phyloP scores from a whole-genome alignment of 2,888 invertebrate genomes.

The Formica aserva region DNA sequence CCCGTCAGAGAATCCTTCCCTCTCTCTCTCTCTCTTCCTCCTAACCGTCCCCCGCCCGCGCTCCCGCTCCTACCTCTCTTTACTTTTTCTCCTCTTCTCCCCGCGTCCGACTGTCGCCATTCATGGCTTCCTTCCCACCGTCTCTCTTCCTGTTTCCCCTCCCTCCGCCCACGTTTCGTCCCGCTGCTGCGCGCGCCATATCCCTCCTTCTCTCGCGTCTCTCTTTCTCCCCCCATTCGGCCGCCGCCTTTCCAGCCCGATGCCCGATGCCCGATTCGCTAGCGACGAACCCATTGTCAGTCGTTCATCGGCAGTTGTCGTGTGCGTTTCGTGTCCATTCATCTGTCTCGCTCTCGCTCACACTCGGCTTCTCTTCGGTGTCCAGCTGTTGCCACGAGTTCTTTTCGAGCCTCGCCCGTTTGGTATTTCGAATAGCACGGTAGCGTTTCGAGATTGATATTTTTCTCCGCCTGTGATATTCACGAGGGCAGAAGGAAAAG shows the following conservation, averaged over 20 bases:
- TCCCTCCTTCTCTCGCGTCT: conserved; percentile 28
- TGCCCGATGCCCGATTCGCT: conserved; percentile 65
- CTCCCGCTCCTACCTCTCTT: conserved; percentile 50
- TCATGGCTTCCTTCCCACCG: conserved; percentile 79
- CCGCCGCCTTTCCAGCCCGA: conserved; percentile 60
- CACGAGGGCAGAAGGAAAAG: neutral
- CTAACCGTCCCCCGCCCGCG: conserved; percentile 8
- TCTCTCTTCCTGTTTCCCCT: conserved; percentile 76
- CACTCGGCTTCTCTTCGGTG: conserved; percentile 17
- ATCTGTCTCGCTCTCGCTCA: conserved; percentile 30
- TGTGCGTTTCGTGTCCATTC: conserved; percentile 35
- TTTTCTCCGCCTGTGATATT: neutral
- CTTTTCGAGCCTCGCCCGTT: conserved; percentile 6
- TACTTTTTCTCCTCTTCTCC: conserved; percentile 62
- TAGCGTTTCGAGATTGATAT: conserved; percentile 4
- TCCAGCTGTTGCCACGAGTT: conserved; percentile 54
- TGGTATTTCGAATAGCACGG: neutral
- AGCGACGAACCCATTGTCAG: conserved; percentile 79
- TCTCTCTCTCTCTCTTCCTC: conserved; percentile 8
- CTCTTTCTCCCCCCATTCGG: conserved; percentile 42
- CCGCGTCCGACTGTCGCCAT: conserved; percentile 72
- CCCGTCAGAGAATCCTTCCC: conserved; percentile 36
- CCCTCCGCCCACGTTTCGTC: conserved; percentile 63
- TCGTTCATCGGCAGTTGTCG: conserved; percentile 77
- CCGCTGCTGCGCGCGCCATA: conserved; percentile 40